Conservation (phyloP, 2,888 invertebrate species). For the Artemia sp. region DNA sequence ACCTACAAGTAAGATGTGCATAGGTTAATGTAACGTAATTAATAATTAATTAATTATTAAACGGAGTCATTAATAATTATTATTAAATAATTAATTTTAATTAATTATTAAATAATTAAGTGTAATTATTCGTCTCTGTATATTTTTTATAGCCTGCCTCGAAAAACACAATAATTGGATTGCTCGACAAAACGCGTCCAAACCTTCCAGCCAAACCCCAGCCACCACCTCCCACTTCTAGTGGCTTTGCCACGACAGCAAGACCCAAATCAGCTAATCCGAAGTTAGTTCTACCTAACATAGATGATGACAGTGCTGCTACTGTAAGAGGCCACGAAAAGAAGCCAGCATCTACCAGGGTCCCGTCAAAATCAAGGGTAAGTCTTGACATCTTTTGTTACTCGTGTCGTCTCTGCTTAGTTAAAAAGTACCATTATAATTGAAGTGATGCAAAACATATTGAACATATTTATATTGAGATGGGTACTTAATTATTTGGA, state of each 20-base stretch:
- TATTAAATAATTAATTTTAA: not conserved
- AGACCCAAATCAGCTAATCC: conserved; percentile 20
- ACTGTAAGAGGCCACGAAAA: not conserved
- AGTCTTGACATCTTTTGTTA: not conserved
- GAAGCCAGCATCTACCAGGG: conserved; percentile 20
- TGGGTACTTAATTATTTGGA: no score
- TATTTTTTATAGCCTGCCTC: conserved; percentile 33
- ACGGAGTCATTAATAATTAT: no score
- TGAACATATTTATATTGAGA: no score
- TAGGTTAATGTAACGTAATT: no score
- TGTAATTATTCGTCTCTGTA: conserved; percentile 21
- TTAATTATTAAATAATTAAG: conserved; percentile 20
- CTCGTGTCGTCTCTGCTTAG: no score
- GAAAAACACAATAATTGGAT: conserved; percentile 45
- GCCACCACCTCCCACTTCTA: conserved; percentile 38
- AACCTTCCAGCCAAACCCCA: conserved; percentile 60
- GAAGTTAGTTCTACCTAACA: conserved; percentile 21
- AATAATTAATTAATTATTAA: no score
- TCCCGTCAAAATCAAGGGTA: conserved; percentile 24
- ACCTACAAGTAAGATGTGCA: no score
- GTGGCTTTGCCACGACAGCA: conserved; percentile 21
- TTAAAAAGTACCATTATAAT: no score
- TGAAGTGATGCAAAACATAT: no score
- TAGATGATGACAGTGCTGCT: not conserved
- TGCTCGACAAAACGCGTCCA: conserved; percentile 66